phyloP scores from a whole-genome alignment of 2,797 vertebrate species.

The Cynodonichthys magdalenae region DNA sequence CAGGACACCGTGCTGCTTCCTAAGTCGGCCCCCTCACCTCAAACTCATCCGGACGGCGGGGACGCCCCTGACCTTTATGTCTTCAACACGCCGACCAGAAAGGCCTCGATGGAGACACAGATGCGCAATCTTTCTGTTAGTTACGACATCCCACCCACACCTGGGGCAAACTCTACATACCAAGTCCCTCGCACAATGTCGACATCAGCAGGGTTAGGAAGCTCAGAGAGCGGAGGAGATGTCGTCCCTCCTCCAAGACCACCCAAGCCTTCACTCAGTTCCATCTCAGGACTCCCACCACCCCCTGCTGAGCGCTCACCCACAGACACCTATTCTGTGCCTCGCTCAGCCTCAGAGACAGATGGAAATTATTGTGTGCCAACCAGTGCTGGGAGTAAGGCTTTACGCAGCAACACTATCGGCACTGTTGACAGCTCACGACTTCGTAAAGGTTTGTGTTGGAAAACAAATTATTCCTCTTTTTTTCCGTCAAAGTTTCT shows the following conservation, averaged over 20 bases:
- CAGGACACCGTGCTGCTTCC: conserved; percentile 91
- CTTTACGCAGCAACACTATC: conserved; percentile 91
- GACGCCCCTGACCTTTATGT: conserved; percentile 89
- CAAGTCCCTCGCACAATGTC: conserved; percentile 89
- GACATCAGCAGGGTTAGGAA: conserved; percentile 67
- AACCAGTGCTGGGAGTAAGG: conserved; percentile 80
- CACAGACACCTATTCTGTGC: conserved; percentile 85
- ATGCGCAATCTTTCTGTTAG: conserved; percentile 91
- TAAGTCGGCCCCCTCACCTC: conserved; percentile 83
- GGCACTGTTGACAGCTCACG: conserved; percentile 89
- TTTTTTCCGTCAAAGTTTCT: background rate
- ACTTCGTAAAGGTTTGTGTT: conserved; percentile 90
- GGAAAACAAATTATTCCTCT: conserved; percentile 10
- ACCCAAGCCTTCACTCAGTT: conserved; percentile 88
- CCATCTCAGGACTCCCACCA: conserved; percentile 85
- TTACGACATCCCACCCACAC: conserved; percentile 96
- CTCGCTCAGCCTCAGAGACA: conserved; percentile 89
- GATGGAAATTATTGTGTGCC: conserved; percentile 93
- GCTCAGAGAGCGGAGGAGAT: conserved; percentile 77
- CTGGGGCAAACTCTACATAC: conserved; percentile 90
- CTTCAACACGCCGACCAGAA: conserved; percentile 86
- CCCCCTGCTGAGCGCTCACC: conserved; percentile 90
- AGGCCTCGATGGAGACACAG: conserved; percentile 86
- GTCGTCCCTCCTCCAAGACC: conserved; percentile 93
- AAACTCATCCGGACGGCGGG: conserved; percentile 80